A percentile compares a stretch with the other conserved stretches of the same genome.
These are phyloP conservation scores for Halcyon badia DNA, from an alignment of 2,797 vertebrate genomes.

Conservation along the genomic window DNA sequence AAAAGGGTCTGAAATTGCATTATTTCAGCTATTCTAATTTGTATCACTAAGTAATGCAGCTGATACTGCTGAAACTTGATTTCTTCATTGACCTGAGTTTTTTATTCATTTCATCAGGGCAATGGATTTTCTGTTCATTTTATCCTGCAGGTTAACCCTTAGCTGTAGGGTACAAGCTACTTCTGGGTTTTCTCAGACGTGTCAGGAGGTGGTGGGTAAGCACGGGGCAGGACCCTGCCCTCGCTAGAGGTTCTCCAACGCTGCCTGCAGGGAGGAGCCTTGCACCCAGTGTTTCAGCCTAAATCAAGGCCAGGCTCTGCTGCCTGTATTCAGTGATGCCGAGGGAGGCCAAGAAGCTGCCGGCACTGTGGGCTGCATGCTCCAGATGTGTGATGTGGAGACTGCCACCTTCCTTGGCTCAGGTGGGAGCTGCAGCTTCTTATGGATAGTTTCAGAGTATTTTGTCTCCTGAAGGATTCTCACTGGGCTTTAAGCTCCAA, in stretches of 20 bases:
- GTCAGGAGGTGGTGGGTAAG: neutral
- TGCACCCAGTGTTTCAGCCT: neutral
- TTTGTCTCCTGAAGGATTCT: neutral
- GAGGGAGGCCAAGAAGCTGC: neutral
- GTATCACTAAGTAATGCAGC: constrained; percentile 29
- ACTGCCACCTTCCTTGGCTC: neutral
- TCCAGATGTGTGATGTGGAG: neutral
- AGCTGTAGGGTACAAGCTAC: neutral
- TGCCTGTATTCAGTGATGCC: neutral
- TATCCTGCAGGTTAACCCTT: constrained; percentile 19
- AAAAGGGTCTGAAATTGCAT: constrained; percentile 35
- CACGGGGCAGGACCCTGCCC: neutral
- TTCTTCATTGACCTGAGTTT: constrained; percentile 49
- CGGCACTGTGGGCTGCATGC: rapidly evolving
- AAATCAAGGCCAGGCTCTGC: neutral
- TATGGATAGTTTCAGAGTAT: neutral
- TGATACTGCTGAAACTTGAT: constrained; percentile 43
- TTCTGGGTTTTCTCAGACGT: neutral
- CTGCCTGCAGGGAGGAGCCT: neutral
- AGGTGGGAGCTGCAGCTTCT: neutral
- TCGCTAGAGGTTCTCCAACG: neutral
- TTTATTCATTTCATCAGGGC: constrained; percentile 1
- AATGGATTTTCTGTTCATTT: constrained; percentile 34
- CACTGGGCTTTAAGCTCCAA: neutral
- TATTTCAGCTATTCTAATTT: constrained; percentile 49